A percentile compares a stretch with the other conserved stretches of the same genome.
These are phyloP conservation scores for Leistus spinibarbis DNA, from an alignment of 2,888 invertebrate species.

Conservation along the genomic window DNA sequence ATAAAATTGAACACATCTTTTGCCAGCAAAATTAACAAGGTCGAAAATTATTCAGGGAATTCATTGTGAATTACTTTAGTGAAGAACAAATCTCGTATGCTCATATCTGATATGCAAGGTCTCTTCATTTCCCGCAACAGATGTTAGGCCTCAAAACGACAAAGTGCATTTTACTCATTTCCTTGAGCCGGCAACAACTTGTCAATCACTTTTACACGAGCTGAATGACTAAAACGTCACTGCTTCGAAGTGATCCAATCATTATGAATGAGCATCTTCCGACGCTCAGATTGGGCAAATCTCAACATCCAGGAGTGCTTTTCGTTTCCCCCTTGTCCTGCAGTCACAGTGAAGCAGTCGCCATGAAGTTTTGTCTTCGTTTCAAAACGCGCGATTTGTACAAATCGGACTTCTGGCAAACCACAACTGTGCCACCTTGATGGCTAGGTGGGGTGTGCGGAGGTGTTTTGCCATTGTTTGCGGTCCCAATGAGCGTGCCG, in stretches of 20 bases:
- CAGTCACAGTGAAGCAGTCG: conserved; percentile 73
- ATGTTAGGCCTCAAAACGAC: not conserved
- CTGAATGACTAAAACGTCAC: conserved; percentile 26
- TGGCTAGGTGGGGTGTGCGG: conserved; percentile 55
- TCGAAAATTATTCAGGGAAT: conserved; percentile 24
- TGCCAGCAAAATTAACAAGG: conserved; percentile 38
- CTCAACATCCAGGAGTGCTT: conserved; percentile 46
- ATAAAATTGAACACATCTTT: conserved; percentile 11
- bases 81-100: not conserved
- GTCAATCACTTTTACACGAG: conserved; percentile 7
- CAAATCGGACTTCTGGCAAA: conserved; percentile 65
- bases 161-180: not conserved
- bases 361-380: conserved; percentile 64
- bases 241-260: not conserved
- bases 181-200: not conserved
- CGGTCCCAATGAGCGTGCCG: conserved; percentile 70
- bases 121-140: conserved; percentile 6
- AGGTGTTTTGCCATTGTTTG: conserved; percentile 51
- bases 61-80: conserved; percentile 17
- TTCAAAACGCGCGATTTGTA: conserved; percentile 64
- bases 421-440: conserved; percentile 65
- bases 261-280: not conserved
- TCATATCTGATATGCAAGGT: conserved; percentile 33
- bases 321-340: conserved; percentile 52
- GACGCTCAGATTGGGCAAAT: not conserved